Evolutionary conservation across 2,113 vertebrate genomes (phyloP), one percentile per base, ranked within the genome.

Genomic region (Deroptyus accipitrinus): DNA sequence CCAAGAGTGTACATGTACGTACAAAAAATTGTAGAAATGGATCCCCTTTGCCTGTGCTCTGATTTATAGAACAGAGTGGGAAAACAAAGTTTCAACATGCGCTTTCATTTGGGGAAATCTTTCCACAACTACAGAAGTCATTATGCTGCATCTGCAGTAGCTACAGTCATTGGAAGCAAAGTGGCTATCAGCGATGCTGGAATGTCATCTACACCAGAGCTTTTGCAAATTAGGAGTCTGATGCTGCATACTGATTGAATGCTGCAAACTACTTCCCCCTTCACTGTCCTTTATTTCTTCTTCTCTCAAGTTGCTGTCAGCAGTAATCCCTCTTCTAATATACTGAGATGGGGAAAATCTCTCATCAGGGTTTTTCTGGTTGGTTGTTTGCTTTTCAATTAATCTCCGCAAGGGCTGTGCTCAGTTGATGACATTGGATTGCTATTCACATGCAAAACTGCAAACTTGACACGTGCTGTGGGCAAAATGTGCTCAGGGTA

Each of bases 321-420:
- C 69, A 94, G 95, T 95, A 97, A 97, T 96, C 96, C 94, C 83
- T 96, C 85, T 92, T 89, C 93, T 97, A 96, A 97, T 95, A 92
- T 93, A 95, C 81, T 82, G 92, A 97, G 93, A 95, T 96, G 88
- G 94, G 84, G 82, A 95, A 97, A 95, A 97, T 94, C 95, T 97
- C 95, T 96, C 96, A 94, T 94, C 91, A 68, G 95, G 66, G 90
- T 88, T 95, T 96, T 92, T 97, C 91, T 88, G 91, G 87, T 88
- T 90, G 87, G 63, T 93, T 94, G 93, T 92, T 97, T 96, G 95
- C 91, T 92, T 96, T 95, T 88, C 96, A 96, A 73, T 96, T 97
- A 96, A 95, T 96, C 88, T 95, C 77, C 15, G 62, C 54, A 18
- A 70, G 68, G 85, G 78, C 81, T 88, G 63, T 46, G 75, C 52